phyloP scores from a whole-genome alignment of 2,797 vertebrate genomes.

The Tauraco hartlaubi region DNA sequence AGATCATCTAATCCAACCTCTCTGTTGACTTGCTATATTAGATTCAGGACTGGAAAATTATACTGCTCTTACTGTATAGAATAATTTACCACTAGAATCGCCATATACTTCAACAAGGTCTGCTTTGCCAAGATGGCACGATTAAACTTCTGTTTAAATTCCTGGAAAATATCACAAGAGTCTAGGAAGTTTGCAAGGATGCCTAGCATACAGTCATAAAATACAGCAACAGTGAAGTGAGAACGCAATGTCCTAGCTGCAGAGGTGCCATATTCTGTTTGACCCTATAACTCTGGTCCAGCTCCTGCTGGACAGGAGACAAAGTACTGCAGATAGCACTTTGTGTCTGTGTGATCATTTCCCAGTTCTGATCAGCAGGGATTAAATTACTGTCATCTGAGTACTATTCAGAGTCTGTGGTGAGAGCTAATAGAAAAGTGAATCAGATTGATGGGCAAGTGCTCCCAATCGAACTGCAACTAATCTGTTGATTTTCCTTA shows the following conservation, averaged over 20 bases:
- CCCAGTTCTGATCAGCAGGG: background rate
- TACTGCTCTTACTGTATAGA: background rate
- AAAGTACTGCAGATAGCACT: background rate
- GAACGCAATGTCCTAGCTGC: background rate
- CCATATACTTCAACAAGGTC: background rate
- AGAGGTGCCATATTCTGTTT: background rate
- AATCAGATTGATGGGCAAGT: background rate
- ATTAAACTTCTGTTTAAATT: slow-evolving; percentile 23
- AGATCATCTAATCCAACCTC: no score
- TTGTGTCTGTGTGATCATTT: background rate
- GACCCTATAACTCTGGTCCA: background rate
- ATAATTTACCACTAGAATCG: background rate
- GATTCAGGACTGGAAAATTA: background rate
- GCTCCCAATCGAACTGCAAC: background rate
- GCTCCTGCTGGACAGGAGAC: background rate
- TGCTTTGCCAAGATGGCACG: background rate
- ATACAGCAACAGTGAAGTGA: background rate
- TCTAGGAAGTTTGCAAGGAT: background rate
- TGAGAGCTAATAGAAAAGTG: background rate
- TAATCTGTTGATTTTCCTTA: background rate
- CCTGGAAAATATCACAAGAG: background rate
- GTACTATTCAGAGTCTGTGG: background rate
- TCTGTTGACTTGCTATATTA: background rate
- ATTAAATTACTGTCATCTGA: background rate
- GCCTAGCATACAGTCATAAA: background rate